These are phyloP conservation scores for Cercopithecus petaurista DNA, from an alignment of 2,797 vertebrate species.

Conservation along the genomic window DNA sequence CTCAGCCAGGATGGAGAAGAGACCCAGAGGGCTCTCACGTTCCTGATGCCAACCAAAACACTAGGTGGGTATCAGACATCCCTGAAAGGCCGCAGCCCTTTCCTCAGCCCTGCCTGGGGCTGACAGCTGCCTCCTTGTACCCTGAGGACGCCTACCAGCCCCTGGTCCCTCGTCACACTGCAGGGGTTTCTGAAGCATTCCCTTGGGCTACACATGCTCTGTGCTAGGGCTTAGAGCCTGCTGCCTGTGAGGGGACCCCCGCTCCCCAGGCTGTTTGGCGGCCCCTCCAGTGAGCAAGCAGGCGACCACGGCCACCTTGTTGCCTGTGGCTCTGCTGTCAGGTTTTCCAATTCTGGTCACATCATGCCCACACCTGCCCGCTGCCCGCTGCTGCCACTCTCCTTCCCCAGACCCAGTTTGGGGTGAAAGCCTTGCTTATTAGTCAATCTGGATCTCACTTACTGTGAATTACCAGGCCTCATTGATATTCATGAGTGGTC, in stretches of 20 bases:
- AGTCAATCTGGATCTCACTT: conserved; percentile 87
- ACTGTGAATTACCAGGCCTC: conserved; percentile 85
- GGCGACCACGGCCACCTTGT: rapidly evolving
- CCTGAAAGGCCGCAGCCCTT: background rate
- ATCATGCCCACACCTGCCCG: conserved; percentile 51
- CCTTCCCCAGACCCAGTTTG: conserved; percentile 79
- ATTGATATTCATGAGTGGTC: conserved; percentile 86
- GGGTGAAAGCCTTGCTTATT: conserved; percentile 87
- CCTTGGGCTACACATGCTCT: background rate
- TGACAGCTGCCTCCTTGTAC: background rate
- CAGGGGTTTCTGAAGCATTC: background rate
- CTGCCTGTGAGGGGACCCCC: background rate
- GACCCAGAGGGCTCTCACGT: background rate
- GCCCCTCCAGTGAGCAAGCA: rapidly evolving
- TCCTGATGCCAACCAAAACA: too few species aligned
- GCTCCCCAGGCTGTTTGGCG: background rate
- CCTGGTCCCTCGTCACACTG: too few species aligned
- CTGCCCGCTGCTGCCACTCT: conserved; percentile 45
- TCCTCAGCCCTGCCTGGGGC: too few species aligned
- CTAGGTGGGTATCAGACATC: background rate
- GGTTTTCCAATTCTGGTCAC: conserved; percentile 75
- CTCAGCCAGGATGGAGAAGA: rapidly evolving
- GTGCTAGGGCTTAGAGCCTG: background rate
- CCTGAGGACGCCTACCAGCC: background rate
- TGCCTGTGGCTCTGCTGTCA: rapidly evolving